phyloP scores from a whole-genome alignment of 2,888 invertebrate species.

The Tachystola acroxantha region DNA sequence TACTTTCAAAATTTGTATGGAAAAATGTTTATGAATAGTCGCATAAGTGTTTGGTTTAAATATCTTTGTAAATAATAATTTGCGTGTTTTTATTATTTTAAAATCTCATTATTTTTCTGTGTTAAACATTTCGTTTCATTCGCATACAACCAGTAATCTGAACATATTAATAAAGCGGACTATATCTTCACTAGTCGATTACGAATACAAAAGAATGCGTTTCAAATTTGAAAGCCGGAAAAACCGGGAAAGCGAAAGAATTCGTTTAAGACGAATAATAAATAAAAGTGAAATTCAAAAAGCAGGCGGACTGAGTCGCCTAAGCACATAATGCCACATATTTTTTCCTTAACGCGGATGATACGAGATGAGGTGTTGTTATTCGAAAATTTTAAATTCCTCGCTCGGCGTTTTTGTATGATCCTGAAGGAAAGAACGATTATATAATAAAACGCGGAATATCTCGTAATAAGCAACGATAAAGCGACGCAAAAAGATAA shows the following conservation, averaged over 20 bases:
- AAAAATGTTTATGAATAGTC: too few relatives aligned
- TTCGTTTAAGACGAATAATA: slow-evolving; percentile 22
- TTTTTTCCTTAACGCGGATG: slow-evolving; percentile 27
- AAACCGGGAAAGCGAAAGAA: slow-evolving; percentile 15
- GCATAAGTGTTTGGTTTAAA: too few relatives aligned
- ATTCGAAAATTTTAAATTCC: slow-evolving; percentile 23
- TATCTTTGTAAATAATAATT: too few relatives aligned
- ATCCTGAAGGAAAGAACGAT: slow-evolving; percentile 16
- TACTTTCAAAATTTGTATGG: too few relatives aligned
- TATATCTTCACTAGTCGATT: too few relatives aligned
- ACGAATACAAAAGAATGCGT: slow-evolving; percentile 8
- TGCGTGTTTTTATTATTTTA: too few relatives aligned
- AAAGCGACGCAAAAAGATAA: slow-evolving; percentile 16
- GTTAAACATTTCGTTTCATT: too few relatives aligned
- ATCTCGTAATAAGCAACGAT: slow-evolving; percentile 23
- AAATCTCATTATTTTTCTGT: too few relatives aligned
- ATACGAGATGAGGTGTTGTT: slow-evolving; percentile 20
- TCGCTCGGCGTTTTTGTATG: slow-evolving; percentile 12
- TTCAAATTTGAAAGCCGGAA: slow-evolving; percentile 14
- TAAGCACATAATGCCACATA: slow-evolving; percentile 29
- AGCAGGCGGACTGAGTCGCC: slow-evolving; percentile 17
- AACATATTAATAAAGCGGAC: too few relatives aligned
- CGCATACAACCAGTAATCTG: too few relatives aligned
- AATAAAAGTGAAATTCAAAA: slow-evolving; percentile 24
- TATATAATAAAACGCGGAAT: slow-evolving; percentile 25